Evolutionary conservation across 2,113 vertebrate species (phyloP), one percentile per base, ranked within the genome.

Genomic region (Xenopus borealis): DNA sequence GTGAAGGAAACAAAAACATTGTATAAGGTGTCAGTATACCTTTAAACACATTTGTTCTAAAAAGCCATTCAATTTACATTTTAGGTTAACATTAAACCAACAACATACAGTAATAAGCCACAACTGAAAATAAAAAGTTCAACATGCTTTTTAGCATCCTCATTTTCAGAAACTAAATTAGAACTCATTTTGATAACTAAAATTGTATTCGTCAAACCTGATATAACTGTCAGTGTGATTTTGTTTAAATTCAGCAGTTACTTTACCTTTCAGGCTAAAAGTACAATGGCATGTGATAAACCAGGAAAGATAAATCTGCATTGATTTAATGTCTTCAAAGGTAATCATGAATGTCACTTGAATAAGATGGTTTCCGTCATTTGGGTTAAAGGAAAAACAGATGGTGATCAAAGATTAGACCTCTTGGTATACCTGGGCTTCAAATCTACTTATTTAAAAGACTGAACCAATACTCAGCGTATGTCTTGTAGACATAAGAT

Each of bases 341-440:
- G 17, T 55, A 55, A 55, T 55, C 53, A 55, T 55, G 53, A n/a
- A 7, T 55, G 53, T 55, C 53, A 55, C 53, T 55, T 55, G 53
- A 16, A n/a, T 16, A 55, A n/a, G 3, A 55, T 55, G 8, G 53
- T 55, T 55, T 55, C 53, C 16, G 53, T 55, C 53, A 53, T 55
- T 55, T 55, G 17, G 53, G 47, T 55, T 55, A n/a, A 55, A 16
- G 53, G 17, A 55, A n/a, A 55, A 55, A n/a, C 14, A n/a, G 53
- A 55, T n/a, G 3, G 53, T 55, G 17, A 55, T 17, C 53, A 18
- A 16, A 55, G 53, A 55, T 55, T 14, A 55, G 52, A 17, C 46
- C 10, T 6, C 13, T 50, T 55, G 52, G 6, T 8, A 1, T 55
- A 4, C 52, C 16, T 16, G 13, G 13, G 2, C 52, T 55, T 55